These are phyloP conservation scores for Acheta domesticus DNA, from an alignment of 2,888 invertebrate genomes.

Conservation along the genomic window DNA sequence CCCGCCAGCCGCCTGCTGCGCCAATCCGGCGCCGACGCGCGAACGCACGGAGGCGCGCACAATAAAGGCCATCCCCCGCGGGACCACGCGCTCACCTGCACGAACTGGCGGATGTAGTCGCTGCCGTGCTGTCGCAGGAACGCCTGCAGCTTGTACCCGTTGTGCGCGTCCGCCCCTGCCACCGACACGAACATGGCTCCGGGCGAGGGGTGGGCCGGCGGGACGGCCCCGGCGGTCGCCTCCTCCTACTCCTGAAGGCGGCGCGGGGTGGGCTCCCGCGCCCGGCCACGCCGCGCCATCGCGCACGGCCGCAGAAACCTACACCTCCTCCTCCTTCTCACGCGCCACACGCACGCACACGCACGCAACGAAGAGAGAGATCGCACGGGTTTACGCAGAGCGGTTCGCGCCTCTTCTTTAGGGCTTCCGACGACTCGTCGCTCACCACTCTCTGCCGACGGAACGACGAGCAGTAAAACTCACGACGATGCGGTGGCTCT, in stretches of 20 bases:
- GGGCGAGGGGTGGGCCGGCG: background rate
- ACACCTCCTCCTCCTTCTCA: background rate
- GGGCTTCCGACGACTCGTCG: no score
- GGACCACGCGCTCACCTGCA: slow-evolving; percentile 53
- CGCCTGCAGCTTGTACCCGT: slow-evolving; percentile 58
- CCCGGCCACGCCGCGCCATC: background rate
- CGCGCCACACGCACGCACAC: background rate
- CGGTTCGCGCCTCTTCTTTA: no score
- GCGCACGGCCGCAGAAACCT: background rate
- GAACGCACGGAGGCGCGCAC: no score
- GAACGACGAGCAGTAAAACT: no score
- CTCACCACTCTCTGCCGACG: no score
- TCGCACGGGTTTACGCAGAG: background rate
- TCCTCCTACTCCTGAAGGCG: background rate
- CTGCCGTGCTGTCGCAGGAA: slow-evolving; percentile 64
- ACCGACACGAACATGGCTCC: slow-evolving; percentile 33
- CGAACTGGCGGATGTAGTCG: slow-evolving; percentile 62
- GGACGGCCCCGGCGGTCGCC: background rate
- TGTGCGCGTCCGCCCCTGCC: slow-evolving; percentile 46
- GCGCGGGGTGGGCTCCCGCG: background rate
- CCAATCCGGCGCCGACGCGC: no score
- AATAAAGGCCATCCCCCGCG: no score
- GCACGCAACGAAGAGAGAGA: background rate
- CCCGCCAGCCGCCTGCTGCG: no score
- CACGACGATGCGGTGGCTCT: no score